These are phyloP conservation scores for Enteromius argenteus DNA, from an alignment of 2,797 vertebrate species.

Conservation along the genomic window DNA sequence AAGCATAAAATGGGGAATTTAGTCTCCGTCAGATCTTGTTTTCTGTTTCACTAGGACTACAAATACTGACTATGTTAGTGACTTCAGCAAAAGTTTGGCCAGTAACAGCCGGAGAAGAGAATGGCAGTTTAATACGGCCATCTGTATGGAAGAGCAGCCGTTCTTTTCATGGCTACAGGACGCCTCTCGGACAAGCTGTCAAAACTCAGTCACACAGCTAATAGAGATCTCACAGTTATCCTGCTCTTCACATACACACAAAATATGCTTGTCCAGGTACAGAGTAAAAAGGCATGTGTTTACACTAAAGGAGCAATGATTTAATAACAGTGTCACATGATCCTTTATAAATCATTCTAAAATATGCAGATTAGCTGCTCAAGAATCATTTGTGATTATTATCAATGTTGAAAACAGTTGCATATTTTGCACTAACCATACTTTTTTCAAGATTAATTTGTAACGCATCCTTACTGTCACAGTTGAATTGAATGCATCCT, in stretches of 20 bases:
- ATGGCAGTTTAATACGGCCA: slow-evolving; percentile 38
- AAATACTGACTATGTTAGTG: neutral
- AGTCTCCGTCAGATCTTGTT: neutral
- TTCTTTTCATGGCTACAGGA: slow-evolving; percentile 31
- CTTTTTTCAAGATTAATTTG: neutral
- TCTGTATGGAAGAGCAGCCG: slow-evolving; percentile 42
- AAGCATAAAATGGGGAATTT: slow-evolving; percentile 20
- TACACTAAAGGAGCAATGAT: neutral
- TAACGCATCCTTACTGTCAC: neutral
- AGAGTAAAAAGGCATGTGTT: neutral
- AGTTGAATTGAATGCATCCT: neutral
- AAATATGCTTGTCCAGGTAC: neutral
- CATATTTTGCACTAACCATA: neutral
- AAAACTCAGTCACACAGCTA: neutral
- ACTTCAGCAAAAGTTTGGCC: slow-evolving; percentile 4
- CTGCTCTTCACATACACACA: neutral
- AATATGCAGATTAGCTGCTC: neutral
- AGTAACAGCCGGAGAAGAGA: slow-evolving; percentile 30
- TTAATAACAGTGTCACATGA: neutral
- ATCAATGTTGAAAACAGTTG: neutral
- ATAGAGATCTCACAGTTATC: neutral
- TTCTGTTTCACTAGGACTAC: neutral
- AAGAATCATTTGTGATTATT: neutral
- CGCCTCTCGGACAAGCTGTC: slow-evolving; percentile 15
- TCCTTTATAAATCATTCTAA: neutral